Conservation (phyloP, 2,888 invertebrate species). For the Synergus umbraculus region DNA sequence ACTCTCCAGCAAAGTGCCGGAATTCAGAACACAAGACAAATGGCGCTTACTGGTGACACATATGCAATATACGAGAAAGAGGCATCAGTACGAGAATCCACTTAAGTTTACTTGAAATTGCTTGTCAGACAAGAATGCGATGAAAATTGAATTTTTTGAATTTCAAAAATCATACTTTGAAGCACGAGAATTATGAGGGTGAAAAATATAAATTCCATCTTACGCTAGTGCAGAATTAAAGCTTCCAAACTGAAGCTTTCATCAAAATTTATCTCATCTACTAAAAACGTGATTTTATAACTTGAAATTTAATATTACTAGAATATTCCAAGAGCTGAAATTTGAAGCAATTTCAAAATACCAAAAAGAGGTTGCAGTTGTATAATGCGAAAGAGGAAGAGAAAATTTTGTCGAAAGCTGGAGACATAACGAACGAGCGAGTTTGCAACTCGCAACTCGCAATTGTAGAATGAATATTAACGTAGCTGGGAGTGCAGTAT, state of each 20-base stretch:
- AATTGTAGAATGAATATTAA: conserved; percentile 32
- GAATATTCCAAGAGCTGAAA: too few relatives aligned
- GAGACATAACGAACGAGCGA: conserved; percentile 2
- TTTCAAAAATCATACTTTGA: neutral
- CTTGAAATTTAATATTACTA: too few relatives aligned
- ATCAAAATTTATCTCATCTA: too few relatives aligned
- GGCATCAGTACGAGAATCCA: conserved; percentile 31
- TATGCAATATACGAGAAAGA: conserved; percentile 45
- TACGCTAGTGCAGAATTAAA: too few relatives aligned
- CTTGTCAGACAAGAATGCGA: conserved; percentile 21
- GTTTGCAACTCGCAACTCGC: conserved; percentile 4
- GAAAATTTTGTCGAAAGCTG: neutral
- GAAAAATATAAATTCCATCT: too few relatives aligned
- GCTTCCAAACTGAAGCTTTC: too few relatives aligned
- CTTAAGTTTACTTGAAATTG: conserved; percentile 34
- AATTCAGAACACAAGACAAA: conserved; percentile 50
- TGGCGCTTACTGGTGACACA: conserved; percentile 45
- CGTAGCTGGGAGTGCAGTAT: conserved; percentile 25
- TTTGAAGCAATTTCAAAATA: too few relatives aligned
- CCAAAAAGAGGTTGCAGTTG: neutral
- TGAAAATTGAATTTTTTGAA: conserved; percentile 1
- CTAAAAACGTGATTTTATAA: too few relatives aligned
- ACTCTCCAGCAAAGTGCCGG: conserved; percentile 51
- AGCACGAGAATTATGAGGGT: too few relatives aligned
- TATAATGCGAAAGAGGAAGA: neutral